Base-by-base conservation (phyloP, 2,888 invertebrate species). In the Papilio elwesi region DNA sequence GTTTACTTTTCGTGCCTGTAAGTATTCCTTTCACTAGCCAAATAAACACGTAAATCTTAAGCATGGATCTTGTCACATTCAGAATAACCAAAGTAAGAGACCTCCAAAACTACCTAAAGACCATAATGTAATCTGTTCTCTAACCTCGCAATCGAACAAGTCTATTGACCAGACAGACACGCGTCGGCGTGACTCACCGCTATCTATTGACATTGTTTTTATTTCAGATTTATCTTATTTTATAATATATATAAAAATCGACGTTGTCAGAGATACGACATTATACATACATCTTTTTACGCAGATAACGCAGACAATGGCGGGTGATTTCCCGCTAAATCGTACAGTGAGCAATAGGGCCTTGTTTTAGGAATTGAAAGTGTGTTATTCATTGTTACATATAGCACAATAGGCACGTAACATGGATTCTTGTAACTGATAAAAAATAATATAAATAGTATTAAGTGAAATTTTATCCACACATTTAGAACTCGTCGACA, bases 151-250 rank as follows among this genome's bases (percentile, higher is more conserved):
- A 59, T 38, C 43, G 7, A 43, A 43, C 7, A 43, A 57, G 57
- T 57, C 57, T 59, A 62, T 43, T 43, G 59, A 26, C 48, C 26
- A 64, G 48, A 64, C 48, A 49, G 64, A 49, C 64, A 13, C 47
- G 49, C 16, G 13, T 13, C 49, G 16, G 10, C 6, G 15, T 49
- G 64, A 47, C 48, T 64, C 64, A 64, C 16, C 64, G 49, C 26
- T 57, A 64, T 52, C 52, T 16, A 11, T 47, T 26, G 70, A 53
- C 70, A 70, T 66, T 66, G 71, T 57, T 71, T 71, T 57, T 38
- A 36, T 70, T 70, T 63, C 52, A 26, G 16, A n/a, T 38, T 65
- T 71, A 71, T 71, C 57, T 71, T n/a, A 59, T 16, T 57, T 65
- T 65, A n/a, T 43, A 62, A 62, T 62, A 43, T 5, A 52, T 15